Base-by-base conservation (phyloP, 1,140 invertebrate species). In the Rhagoletis pomonella region DNA sequence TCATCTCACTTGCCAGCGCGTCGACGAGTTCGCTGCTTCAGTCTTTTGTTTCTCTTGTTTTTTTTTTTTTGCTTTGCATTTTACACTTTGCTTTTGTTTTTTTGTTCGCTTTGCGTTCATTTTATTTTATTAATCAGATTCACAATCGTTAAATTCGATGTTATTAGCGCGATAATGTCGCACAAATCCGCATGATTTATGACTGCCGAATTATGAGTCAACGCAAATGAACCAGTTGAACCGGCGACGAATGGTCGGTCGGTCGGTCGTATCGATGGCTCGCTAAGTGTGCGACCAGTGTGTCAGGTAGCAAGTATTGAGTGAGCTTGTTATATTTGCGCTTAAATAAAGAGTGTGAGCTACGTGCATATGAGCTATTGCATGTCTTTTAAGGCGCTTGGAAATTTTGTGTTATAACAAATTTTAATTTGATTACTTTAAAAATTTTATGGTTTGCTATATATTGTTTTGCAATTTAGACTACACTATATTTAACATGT, bases 101-200 rank as follows among this genome's bases (percentile, higher is more conserved):
- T 14, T 65, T 19, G 9, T 55, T 12, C 29, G n/a, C n/a, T 14
- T 65, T 19, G 9, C 60, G 69, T 60, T 58, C 19, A 50, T 87
- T 87, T 77, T 60, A 60, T 77, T 87, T 69, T 73, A 64, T 87
- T 87, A 64, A 84, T 87, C 87, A 88, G 89, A 89, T 90, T 89
- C 89, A 89, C 90, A 88, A 87, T 89, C 89, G 81, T 87, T 88
- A 91, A 90, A 87, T 86, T 90, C 90, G 91, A 92, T 92, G 92
- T 92, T 91, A 92, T 92, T 92, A 92, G 91, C 89, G 88, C 90
- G 91, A 92, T 92, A 92, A 89, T 91, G 91, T 92, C 91, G 91
- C 90, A 90, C 90, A 91, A 90, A 90, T 89, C 88, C 88, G 88
- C 89, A 92, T 92, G 91, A 92, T 92, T 92, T 92, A 92, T 92